Evolutionary conservation across 2,888 invertebrate species (phyloP).

Genomic region (Athetis lepigone): DNA sequence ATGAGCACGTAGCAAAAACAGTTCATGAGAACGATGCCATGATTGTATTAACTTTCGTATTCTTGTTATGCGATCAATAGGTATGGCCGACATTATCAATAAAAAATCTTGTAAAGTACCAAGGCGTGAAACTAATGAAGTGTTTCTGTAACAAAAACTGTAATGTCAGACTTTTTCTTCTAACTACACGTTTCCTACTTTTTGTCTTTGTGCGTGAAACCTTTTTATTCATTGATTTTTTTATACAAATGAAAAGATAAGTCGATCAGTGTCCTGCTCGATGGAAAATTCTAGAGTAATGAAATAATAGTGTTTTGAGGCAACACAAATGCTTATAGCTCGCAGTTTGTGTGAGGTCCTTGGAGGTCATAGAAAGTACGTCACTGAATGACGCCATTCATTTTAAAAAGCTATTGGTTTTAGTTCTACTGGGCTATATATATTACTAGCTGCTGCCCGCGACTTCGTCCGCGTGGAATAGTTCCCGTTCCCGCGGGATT

Average conservation of each 20-base stretch:
- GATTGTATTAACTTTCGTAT: constrained; percentile 65
- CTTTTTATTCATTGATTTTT: constrained; percentile 32
- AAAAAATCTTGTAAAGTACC: constrained; percentile 67
- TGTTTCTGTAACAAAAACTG: constrained; percentile 70
- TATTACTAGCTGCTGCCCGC: too few relatives aligned
- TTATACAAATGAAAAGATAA: constrained; percentile 15
- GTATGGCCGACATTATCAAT: constrained; percentile 70
- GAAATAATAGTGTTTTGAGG: not conserved
- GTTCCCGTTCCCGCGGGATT: too few relatives aligned
- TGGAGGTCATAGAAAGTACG: not conserved
- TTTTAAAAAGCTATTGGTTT: not conserved
- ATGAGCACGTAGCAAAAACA: constrained; percentile 73
- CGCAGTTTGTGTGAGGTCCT: not conserved
- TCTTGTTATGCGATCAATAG: constrained; percentile 68
- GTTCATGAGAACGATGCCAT: constrained; percentile 69
- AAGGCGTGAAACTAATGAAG: constrained; percentile 74
- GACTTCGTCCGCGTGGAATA: too few relatives aligned
- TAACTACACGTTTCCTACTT: constrained; percentile 45
- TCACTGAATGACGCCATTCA: not conserved
- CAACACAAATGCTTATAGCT: not conserved
- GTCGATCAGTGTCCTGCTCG: not conserved
- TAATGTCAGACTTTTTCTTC: constrained; percentile 60
- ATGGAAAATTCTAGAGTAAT: not conserved
- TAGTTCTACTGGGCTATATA: not conserved
- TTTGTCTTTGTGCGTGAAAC: constrained; percentile 33